Percentiles rank a stretch among this genome's conserved stretches.
Evolutionary conservation across 1,140 invertebrate species (phyloP).

Genomic region (Leptopilina boulardi): DNA sequence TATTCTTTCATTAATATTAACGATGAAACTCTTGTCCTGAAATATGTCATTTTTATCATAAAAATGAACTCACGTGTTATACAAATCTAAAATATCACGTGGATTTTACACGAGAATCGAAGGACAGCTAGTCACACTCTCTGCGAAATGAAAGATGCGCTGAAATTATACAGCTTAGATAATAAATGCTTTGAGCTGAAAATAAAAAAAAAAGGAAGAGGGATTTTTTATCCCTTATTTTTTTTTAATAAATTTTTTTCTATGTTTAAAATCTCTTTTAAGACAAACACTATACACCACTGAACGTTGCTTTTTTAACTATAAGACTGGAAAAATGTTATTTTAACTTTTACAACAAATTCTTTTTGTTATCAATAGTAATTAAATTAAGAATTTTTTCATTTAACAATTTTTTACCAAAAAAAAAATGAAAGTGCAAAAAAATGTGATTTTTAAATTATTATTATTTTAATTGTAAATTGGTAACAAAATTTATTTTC

Average conservation of each 20-base stretch:
- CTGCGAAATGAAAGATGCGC: not conserved
- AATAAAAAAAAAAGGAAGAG: not conserved
- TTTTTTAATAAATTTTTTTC: not conserved
- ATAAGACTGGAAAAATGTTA: no score
- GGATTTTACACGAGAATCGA: constrained; percentile 3
- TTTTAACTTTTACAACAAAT: no score
- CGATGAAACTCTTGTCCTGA: constrained; percentile 1
- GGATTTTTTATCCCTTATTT: not conserved
- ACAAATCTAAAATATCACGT: constrained; percentile 14
- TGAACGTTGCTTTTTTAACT: no score
- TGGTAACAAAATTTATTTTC: no score
- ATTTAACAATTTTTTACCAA: no score
- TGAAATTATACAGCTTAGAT: constrained; percentile 10
- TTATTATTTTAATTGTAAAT: no score
- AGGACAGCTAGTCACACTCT: not conserved
- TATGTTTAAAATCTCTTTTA: not conserved
- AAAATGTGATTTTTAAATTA: no score
- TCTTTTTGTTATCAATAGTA: no score
- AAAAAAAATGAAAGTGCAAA: no score
- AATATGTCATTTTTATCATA: constrained; percentile 6
- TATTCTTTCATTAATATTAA: not conserved
- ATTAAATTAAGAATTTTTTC: no score
- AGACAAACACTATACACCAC: no score
- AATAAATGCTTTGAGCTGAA: not conserved
- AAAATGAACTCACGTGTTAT: constrained; percentile 4